These are phyloP conservation scores for Actenoides hombroni DNA, from an alignment of 2,113 vertebrate species.

Conservation along the genomic window DNA sequence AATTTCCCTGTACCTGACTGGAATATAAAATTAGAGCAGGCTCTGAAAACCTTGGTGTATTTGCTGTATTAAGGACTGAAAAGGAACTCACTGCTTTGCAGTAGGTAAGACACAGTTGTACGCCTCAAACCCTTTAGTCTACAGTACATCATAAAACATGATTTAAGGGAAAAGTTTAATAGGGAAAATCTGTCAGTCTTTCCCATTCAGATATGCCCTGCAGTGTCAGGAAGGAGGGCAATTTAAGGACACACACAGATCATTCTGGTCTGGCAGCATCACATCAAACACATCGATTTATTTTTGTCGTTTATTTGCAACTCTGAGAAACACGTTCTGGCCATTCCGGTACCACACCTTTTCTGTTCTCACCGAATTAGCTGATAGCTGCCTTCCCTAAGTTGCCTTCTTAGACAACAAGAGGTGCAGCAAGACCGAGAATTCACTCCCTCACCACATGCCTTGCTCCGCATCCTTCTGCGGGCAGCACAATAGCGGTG, in stretches of 20 bases:
- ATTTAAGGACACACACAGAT: neutral
- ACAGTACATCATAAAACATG: neutral
- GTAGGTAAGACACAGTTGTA: neutral
- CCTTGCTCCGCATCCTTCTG: neutral
- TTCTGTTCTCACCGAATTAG: neutral
- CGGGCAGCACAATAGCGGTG: neutral
- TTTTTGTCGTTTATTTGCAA: constrained; percentile 16
- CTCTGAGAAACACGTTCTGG: neutral
- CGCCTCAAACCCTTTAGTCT: neutral
- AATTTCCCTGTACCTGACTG: neutral
- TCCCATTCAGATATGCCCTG: neutral
- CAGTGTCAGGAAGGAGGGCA: neutral
- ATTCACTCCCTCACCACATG: neutral
- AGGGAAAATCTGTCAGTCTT: neutral
- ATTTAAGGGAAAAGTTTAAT: neutral
- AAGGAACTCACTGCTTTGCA: neutral
- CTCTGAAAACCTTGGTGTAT: neutral
- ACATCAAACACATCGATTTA: neutral
- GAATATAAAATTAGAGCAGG: neutral
- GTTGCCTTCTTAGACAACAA: neutral
- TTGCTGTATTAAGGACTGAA: neutral
- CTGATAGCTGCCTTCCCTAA: neutral
- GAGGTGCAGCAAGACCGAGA: neutral
- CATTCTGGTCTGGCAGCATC: neutral
- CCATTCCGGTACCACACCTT: neutral